These are phyloP conservation scores for Henricia sp. DNA, from an alignment of 53 echinoderm and acorn worm species.

Conservation along the genomic window DNA sequence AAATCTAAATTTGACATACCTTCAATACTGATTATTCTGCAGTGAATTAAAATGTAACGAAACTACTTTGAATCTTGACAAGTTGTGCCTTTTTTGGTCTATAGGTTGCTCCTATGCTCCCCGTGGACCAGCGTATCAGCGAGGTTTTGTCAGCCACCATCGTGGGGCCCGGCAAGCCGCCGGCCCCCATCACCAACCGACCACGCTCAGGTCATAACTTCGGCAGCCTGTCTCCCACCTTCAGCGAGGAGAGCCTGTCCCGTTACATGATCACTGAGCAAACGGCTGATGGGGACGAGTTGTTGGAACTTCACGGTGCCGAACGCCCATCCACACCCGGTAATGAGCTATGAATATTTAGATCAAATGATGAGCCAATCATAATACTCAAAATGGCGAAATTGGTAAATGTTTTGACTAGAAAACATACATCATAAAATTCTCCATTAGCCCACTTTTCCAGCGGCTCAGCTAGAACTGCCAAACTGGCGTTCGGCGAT, in stretches of 20 bases:
- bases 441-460: no score
- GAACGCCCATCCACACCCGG: constrained; percentile 21
- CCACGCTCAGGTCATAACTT: background rate
- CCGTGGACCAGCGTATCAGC: constrained; percentile 36
- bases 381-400: no score
- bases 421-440: no score
- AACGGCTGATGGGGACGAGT: constrained; percentile 1
- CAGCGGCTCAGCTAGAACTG: no score
- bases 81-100: background rate
- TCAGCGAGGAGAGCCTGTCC: constrained; percentile 2
- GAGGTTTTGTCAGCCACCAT: constrained; percentile 7
- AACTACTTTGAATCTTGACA: background rate
- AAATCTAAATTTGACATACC: background rate
- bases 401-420: no score
- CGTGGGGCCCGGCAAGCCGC: constrained; percentile 4
- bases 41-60: background rate
- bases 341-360: background rate
- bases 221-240: background rate
- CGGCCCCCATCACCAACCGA: background rate
- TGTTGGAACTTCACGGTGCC: constrained; percentile 14
- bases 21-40: background rate
- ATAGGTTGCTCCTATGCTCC: constrained; percentile 36
- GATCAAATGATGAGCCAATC: no score
- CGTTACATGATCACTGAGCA: constrained; percentile 15
- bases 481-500: no score